Percentiles rank a stretch among this genome's conserved stretches.
phyloP scores from a whole-genome alignment of 2,113 vertebrate species.

The Thalassarche chlororhynchos region DNA sequence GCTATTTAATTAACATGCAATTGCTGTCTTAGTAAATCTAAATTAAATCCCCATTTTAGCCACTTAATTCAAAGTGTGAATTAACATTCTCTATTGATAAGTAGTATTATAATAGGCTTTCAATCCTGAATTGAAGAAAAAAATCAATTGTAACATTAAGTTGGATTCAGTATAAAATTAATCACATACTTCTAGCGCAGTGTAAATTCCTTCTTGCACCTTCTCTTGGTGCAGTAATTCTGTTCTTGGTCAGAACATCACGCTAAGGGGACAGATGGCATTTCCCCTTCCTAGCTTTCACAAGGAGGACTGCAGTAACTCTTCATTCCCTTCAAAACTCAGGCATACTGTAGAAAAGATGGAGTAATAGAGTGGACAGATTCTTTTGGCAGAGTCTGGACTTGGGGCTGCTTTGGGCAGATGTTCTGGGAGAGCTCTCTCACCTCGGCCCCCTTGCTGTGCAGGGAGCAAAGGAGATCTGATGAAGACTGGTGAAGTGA shows the following conservation, averaged over 20 bases:
- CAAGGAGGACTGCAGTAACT: background rate
- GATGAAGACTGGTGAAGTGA: background rate
- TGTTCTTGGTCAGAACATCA: background rate
- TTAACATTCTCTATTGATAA: slow-evolving; percentile 45
- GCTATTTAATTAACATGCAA: slow-evolving; percentile 56
- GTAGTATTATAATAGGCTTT: slow-evolving; percentile 39
- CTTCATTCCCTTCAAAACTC: background rate
- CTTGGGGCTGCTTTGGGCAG: background rate
- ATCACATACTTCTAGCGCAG: background rate
- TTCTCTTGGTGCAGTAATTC: background rate
- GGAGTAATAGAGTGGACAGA: background rate
- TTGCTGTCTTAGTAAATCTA: slow-evolving; percentile 43
- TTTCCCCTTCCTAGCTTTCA: background rate
- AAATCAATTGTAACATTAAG: slow-evolving; percentile 35
- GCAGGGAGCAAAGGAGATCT: background rate
- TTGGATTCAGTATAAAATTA: slow-evolving; percentile 42
- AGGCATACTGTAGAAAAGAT: background rate
- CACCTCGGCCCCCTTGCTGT: rapidly evolving
- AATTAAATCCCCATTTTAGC: slow-evolving; percentile 64
- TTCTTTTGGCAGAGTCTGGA: background rate
- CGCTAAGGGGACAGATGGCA: background rate
- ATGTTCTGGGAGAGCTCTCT: background rate
- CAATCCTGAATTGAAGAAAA: background rate
- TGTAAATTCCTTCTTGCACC: background rate
- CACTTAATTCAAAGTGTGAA: slow-evolving; percentile 42